A percentile compares a stretch with the other conserved stretches of the same genome.
These are phyloP conservation scores for Orchestia grillus DNA, from an alignment of 1,140 invertebrate species.

Conservation along the genomic window DNA sequence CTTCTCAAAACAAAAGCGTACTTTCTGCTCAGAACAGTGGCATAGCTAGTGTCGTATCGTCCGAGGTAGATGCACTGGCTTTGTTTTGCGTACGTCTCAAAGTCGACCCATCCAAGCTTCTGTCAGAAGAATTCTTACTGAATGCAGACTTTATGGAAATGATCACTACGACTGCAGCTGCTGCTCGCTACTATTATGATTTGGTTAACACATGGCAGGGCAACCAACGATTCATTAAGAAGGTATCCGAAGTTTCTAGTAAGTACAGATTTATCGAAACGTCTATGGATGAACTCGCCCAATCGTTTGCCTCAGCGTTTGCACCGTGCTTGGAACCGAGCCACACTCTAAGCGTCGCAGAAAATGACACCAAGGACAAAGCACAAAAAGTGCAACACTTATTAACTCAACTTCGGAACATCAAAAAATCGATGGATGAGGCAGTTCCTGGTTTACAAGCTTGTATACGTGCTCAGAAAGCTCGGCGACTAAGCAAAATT, in stretches of 20 bases:
- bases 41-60: slow-evolving; percentile 1
- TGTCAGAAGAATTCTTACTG: slow-evolving; percentile 34
- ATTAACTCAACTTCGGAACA: neutral
- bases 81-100: slow-evolving; percentile 33
- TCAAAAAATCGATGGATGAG: slow-evolving; percentile 41
- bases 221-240: slow-evolving; percentile 41
- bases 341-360: neutral
- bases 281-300: slow-evolving; percentile 15
- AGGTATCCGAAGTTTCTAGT: slow-evolving; percentile 31
- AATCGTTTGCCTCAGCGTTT: neutral
- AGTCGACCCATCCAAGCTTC: slow-evolving; percentile 30
- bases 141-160: slow-evolving; percentile 41
- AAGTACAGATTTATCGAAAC: slow-evolving; percentile 28
- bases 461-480: slow-evolving; percentile 42
- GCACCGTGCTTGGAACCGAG: neutral
- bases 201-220: slow-evolving; percentile 43
- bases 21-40: neutral
- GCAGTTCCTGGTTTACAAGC: slow-evolving; percentile 34
- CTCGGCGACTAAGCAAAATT: slow-evolving; percentile 36
- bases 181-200: slow-evolving; percentile 45
- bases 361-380: neutral
- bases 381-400: neutral
- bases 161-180: slow-evolving; percentile 26
- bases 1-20: neutral
- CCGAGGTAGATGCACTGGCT: slow-evolving; percentile 35